Conservation (phyloP, 1,140 invertebrate genomes). For the Drosophila novamexicana region DNA sequence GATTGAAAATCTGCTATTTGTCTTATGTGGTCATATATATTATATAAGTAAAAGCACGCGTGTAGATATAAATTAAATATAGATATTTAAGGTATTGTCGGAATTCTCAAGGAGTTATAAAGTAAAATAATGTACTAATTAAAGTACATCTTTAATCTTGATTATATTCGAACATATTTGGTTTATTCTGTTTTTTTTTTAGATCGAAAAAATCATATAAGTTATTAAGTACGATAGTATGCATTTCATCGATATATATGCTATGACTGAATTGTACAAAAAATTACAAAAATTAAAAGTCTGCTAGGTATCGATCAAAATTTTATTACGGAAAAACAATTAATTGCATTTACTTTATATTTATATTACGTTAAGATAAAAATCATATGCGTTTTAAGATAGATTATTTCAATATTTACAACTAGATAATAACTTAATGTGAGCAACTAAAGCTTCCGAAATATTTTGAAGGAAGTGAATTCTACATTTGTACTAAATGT, state of each 20-base stretch:
- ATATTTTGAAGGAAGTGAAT: background rate
- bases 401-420: background rate
- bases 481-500: background rate
- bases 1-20: background rate
- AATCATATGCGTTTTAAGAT: constrained; percentile 1
- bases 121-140: background rate
- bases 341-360: constrained; percentile 17
- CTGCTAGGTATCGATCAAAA: constrained; percentile 23
- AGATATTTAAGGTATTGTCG: background rate
- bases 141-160: background rate
- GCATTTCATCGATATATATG: constrained; percentile 18
- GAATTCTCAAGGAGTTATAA: background rate
- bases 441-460: background rate
- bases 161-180: background rate
- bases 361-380: constrained; percentile 11
- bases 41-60: background rate
- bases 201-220: background rate
- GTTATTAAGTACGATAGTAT: constrained; percentile 2
- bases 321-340: constrained; percentile 18
- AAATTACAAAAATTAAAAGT: constrained; percentile 20
- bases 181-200: background rate
- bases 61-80: constrained; percentile 8
- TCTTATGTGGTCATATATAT: background rate
- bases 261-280: constrained; percentile 42
- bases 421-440: constrained; percentile 2